Base-by-base conservation (phyloP, 2,113 vertebrate species). In the Eretmodus cyanostictus region DNA sequence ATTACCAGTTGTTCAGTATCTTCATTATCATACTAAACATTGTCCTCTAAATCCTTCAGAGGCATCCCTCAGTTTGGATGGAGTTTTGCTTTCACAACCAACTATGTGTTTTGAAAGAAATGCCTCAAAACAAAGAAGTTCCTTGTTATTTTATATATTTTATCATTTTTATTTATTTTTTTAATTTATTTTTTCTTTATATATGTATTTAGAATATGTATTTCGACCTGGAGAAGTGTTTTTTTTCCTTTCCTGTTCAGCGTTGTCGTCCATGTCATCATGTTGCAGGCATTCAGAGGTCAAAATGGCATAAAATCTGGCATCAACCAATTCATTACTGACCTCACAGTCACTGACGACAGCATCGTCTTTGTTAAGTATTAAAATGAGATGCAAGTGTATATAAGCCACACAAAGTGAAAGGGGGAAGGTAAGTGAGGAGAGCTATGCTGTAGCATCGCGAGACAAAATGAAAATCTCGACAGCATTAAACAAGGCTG, bases 21-120 rank as follows among this genome's bases (percentile, higher is more conserved):
- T 86, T 90, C 87, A 90, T 86, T 86, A 92, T 87, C 84, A 82
- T 45, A 81, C 24, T 36, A 63, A 53, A 82, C 54, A 89, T 53
- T 90, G 57, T 81, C 66, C 13, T 68, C 12, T 27, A 71, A 47
- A 83, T 68, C 34, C 34, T 19, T 66, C 88, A 78, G 45, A 34
- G 16, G 10, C 16, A 51, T 78, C 4, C 10, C 29, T 78, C 27
- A n/a, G 17, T 13, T 78, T 19, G 9, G 16, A 8, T 78, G 9
- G 27, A 49, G 73, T 11, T 34, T 78, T 34, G 45, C 73, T 78
- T 51, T 51, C 16, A 78, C 45, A 51, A 31, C 7, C 17, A 51
- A 31, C 17, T n/a, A 78, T 34, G 17, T 12, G 1, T 1, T 51
- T 51, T 31, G 6, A 49, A 76, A 31, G 16, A 76, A 49, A 49